Evolutionary conservation across 2,888 invertebrate genomes (phyloP), one percentile per base, ranked within the genome.

Genomic region (Apodemia arnacis): DNA sequence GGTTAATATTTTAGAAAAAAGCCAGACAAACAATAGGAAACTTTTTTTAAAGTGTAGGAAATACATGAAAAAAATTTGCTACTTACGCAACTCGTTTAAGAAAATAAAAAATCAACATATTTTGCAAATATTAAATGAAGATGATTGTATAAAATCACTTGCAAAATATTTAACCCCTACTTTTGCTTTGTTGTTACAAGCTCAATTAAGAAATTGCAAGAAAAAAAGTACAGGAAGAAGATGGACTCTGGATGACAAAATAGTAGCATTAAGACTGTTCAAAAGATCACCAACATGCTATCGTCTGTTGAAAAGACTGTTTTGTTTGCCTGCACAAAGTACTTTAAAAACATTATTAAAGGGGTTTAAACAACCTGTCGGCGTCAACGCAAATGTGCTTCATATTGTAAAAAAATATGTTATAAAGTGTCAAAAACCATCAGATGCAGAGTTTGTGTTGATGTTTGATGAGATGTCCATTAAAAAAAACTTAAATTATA

Each of bases 61-160:
- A 49, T 49, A 75, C 8, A 49, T 75, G 74, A 49, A 75, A 75
- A 75, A 49, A 74, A 75, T 31, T 18, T 75, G 49, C 44, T 75
- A 49, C 24, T 49, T 75, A 27, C 24, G 27, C 13, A 75, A 75
- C 27, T 49, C 44, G 5, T 15, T 74, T 7, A 75, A 49, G 24
- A 44, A 49, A 44, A 27, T 75, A 75, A 75, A 75, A 75, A 18
- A 18, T 27, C 41, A 75, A 31, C 24, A 49, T 49, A 21, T 75
- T 7, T 75, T 75, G 8, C 15, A 18, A 21, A 49, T 44, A 10
- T 31, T 75, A 49, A 44, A 10, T 4, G 66, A 66, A 27, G 27
- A 66, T 13, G 8, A 66, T 5, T 24, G 27, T 13, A 15, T 27
- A 2, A 49, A 75, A 75, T 44, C 49, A 8, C 27, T 75, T 13